These are phyloP conservation scores for Drosophila sp. DNA, from an alignment of 1,140 invertebrate genomes.

Conservation along the genomic window DNA sequence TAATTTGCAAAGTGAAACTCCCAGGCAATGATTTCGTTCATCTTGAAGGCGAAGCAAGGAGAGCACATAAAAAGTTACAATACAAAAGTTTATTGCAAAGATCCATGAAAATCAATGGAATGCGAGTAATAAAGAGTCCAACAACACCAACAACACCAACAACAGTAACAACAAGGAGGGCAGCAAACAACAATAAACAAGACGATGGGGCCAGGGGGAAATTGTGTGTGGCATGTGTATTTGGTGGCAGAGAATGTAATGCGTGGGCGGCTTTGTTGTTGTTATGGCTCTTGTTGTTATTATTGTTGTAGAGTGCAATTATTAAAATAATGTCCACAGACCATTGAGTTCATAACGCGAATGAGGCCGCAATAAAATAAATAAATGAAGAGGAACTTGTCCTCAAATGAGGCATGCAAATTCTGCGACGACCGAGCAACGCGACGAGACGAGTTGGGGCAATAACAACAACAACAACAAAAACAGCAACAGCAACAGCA, in stretches of 20 bases:
- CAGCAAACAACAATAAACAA: conserved; percentile 56
- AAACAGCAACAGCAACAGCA: conserved; percentile 14
- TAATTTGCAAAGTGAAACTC: conserved; percentile 22
- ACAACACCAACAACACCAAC: conserved; percentile 31
- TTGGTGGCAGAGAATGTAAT: background rate
- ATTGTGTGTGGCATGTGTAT: background rate
- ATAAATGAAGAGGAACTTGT: conserved; percentile 84
- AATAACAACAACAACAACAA: conserved; percentile 4
- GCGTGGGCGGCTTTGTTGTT: background rate
- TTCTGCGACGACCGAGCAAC: conserved; percentile 46
- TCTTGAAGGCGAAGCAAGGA: conserved; percentile 4
- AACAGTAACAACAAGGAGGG: conserved; percentile 2
- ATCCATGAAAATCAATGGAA: conserved; percentile 84
- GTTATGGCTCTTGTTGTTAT: conserved; percentile 32
- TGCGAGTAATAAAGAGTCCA: conserved; percentile 75
- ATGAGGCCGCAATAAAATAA: conserved; percentile 85
- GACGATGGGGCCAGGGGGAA: background rate
- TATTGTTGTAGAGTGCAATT: conserved; percentile 68
- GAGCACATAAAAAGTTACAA: conserved; percentile 68
- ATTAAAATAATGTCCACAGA: conserved; percentile 82
- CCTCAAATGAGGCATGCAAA: conserved; percentile 81
- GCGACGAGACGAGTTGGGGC: background rate
- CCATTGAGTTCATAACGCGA: conserved; percentile 84
- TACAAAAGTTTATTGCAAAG: conserved; percentile 73
- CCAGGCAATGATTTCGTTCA: conserved; percentile 13